Conservation (phyloP, 2,113 vertebrate genomes). For the Rhizomys pruinosus region DNA sequence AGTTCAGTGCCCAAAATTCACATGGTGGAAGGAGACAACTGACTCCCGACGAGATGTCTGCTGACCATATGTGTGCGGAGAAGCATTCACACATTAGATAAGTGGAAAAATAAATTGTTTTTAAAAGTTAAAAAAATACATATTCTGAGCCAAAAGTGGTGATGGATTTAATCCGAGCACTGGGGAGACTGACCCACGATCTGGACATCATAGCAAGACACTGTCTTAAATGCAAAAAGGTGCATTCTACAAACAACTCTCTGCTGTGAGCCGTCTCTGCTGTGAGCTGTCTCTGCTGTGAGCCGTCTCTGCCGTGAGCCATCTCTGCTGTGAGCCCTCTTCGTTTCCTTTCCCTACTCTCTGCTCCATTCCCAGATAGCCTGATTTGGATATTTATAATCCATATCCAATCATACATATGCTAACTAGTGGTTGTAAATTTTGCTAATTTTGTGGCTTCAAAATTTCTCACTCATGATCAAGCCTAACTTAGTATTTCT, state of each 20-base stretch:
- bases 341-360: neutral
- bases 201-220: neutral
- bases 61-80: neutral
- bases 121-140: no score
- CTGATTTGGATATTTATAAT: neutral
- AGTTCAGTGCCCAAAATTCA: neutral
- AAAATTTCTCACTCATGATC: neutral
- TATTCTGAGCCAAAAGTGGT: no score
- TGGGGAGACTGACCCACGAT: neutral
- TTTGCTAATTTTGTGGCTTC: neutral
- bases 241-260: no score
- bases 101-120: neutral
- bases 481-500: neutral
- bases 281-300: no score
- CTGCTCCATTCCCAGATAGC: neutral
- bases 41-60: neutral
- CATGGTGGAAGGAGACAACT: neutral
- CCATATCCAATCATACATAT: neutral
- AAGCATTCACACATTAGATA: neutral
- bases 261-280: no score
- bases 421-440: neutral
- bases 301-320: no score
- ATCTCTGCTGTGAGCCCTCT: no score
- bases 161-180: neutral
- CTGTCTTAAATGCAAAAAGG: neutral